Conservation (phyloP, 2,113 vertebrate genomes). For the Quiscalus mexicanus region DNA sequence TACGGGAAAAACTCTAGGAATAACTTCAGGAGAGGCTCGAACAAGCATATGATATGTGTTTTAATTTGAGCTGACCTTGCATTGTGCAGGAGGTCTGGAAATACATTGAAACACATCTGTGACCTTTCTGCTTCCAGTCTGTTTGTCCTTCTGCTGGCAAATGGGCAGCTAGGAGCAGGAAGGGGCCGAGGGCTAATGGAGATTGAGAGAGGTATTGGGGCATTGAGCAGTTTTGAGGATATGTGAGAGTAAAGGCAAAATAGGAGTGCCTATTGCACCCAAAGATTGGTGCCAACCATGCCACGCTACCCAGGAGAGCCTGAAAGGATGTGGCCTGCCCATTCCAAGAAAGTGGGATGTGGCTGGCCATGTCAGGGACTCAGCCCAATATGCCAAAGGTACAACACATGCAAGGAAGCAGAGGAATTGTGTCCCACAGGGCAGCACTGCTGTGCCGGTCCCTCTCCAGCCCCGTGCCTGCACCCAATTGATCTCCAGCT, state of each 20-base stretch:
- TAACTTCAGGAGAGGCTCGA: neutral
- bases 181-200: neutral
- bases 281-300: neutral
- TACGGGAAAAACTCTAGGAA: neutral
- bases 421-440: neutral
- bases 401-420: rapidly evolving
- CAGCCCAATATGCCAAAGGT: neutral
- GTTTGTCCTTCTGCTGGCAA: rapidly evolving
- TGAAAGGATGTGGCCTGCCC: rapidly evolving
- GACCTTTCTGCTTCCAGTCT: neutral
- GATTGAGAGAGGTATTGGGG: rapidly evolving
- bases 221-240: neutral
- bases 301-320: neutral
- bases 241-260: rapidly evolving
- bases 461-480: neutral
- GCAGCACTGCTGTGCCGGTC: rapidly evolving
- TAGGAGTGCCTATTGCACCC: neutral
- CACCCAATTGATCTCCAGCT: rapidly evolving
- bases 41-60: neutral
- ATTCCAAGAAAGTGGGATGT: rapidly evolving
- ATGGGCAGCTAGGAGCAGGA: neutral
- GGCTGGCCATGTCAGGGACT: neutral
- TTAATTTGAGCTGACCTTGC: neutral
- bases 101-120: neutral
- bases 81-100: neutral